Evolutionary conservation across 2,797 vertebrate species (phyloP), one percentile per base, ranked within the genome.

Genomic region (Arnoldichthys spilopterus): DNA sequence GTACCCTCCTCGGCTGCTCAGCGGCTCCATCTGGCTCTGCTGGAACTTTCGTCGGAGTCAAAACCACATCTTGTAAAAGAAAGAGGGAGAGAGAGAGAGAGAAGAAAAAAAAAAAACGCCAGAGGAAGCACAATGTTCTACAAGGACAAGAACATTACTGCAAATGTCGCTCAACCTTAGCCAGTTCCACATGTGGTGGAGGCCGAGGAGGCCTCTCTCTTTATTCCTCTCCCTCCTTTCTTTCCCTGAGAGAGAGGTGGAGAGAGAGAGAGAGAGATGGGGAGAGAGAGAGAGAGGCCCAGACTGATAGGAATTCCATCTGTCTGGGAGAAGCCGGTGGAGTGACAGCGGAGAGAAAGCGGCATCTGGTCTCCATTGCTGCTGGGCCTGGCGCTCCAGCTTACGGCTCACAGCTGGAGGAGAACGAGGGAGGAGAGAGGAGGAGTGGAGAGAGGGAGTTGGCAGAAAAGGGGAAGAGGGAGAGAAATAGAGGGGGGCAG

Each of bases 91-190:
- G 96, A 94, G 94, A 96, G 8, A 37, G 34, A 3, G 34, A 8
- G 34, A n/a, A n/a, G n/a, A n/a, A 90, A 74, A 79, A 77, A 71
- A 97, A 96, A 97, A 94, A 94, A 96, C 94, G 92, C 86, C 88
- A 88, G 90, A 96, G 96, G 96, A 97, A 96, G 97, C 95, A 95
- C 94, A 96, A 96, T 98, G 97, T 98, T 98, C 96, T 97, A 98
- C 97, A 99, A 98, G 97, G 97, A 98, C 97, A 98, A 81, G 96
- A 99, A 97, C 97, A 99, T 98, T 97, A 99, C 96, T 95, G 96
- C 94, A 96, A 97, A 97, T 98, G 97, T 98, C 96, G 96, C 96
- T 98, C 94, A 97, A 95, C 93, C 96, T 87, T 87, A 87, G 91
- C 95, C 90, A 82, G 90, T 93, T 95, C 96, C 96, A 98, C 92